Evolutionary conservation across 2,113 vertebrate species (phyloP), one percentile per base, ranked within the genome.

Genomic region (Hiodon tergisus): DNA sequence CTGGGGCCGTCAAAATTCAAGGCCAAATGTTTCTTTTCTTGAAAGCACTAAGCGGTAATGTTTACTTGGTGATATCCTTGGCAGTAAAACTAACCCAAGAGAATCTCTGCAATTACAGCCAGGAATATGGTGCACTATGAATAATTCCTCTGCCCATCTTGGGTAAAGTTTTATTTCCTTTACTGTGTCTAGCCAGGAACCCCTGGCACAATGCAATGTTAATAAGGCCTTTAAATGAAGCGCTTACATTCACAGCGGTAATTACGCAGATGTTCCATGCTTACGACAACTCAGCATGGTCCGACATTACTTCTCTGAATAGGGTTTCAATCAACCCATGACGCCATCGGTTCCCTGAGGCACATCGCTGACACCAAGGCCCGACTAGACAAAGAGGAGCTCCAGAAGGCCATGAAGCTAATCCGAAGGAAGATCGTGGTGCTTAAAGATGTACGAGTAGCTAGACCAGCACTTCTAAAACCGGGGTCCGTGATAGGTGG

Each of bases 251-350:
- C 31, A 31, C 31, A 31, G 31, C 31, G 31, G 2, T 31, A 31
- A 31, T 31, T 31, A 31, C 2, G 31, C 31, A 31, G 31, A 31
- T 31, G 31, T 31, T 31, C 31, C 31, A 31, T 31, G 31, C 31
- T 31, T 31, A 31, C 31, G 31, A 31, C 31, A 2, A 31, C 31
- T 31, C 31, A 31, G 31, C 31, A 31, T 31, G 31, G 31, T 31
- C 31, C 31, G 31, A 2, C 31, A 79, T 9, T 75, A 58, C 72
- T 55, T 72, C 66, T 50, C 46, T 65, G 71, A 16, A 77, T 82
- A 96, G 93, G 93, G 73, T 94, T 95, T 87, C 87, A 89, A 62
- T 90, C 88, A 0, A 81, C 93, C 79, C 85, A 86, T 0, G 92
- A 93, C 11, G 91, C 93, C 80, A 89, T 95, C 59, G 87, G 83